Conservation (phyloP, 2,888 invertebrate genomes). For the Rhagonycha fulva region DNA sequence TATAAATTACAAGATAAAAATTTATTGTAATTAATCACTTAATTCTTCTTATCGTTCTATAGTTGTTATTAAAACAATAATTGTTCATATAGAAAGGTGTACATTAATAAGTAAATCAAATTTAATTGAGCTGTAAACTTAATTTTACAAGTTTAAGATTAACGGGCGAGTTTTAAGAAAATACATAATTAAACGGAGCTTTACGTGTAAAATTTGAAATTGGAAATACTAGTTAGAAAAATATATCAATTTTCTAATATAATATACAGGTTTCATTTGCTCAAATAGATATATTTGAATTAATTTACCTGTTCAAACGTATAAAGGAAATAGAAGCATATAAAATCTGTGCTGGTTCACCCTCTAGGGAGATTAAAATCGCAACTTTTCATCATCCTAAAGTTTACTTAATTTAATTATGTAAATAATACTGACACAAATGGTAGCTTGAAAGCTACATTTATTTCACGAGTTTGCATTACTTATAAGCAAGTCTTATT, state of each 20-base stretch:
- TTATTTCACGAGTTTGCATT: conserved; percentile 8
- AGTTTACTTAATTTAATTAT: conserved; percentile 24
- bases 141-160: background rate
- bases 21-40: background rate
- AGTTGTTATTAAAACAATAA: background rate
- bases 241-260: background rate
- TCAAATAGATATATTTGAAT: conserved; percentile 10
- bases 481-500: conserved; percentile 6
- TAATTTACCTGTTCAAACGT: conserved; percentile 19
- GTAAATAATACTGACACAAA: conserved; percentile 21
- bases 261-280: background rate
- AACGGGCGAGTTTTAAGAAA: background rate
- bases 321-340: conserved; percentile 12
- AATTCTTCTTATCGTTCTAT: background rate
- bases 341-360: conserved; percentile 18
- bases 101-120: background rate
- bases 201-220: background rate
- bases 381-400: conserved; percentile 21
- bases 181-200: background rate
- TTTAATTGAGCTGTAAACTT: background rate
- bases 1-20: background rate
- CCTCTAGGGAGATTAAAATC: conserved; percentile 20
- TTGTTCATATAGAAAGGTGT: background rate
- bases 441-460: conserved; percentile 14
- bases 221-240: background rate